Evolutionary conservation across 2,797 vertebrate genomes (phyloP).

Genomic region (Thaleichthys pacificus): DNA sequence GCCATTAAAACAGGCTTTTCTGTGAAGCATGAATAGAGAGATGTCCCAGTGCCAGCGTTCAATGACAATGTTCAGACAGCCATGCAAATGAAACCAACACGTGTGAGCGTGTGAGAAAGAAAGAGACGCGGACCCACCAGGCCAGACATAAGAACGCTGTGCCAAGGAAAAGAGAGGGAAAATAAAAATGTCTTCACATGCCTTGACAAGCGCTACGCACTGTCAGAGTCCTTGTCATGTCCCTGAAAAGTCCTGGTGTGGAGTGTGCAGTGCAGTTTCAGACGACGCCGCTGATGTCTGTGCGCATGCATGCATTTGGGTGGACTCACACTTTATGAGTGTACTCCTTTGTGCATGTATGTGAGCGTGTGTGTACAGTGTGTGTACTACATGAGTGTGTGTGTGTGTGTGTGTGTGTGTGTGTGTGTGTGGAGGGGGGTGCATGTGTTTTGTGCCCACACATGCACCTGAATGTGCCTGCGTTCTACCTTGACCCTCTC

Average conservation of each 20-base stretch:
- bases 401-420: neutral
- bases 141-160: slow-evolving; percentile 1
- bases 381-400: neutral
- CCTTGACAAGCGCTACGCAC: neutral
- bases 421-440: neutral
- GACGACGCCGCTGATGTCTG: neutral
- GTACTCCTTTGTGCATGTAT: neutral
- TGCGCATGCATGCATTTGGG: neutral
- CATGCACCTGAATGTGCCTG: neutral
- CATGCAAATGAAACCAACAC: slow-evolving; percentile 32
- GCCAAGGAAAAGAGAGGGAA: slow-evolving; percentile 12
- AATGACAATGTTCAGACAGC: slow-evolving; percentile 31
- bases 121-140: neutral
- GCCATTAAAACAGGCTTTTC: neutral
- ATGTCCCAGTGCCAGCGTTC: neutral
- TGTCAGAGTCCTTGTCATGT: slow-evolving; percentile 23
- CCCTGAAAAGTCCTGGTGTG: slow-evolving; percentile 17
- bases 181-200: slow-evolving; percentile 9
- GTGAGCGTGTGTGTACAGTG: neutral
- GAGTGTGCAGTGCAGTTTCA: neutral
- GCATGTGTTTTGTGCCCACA: neutral
- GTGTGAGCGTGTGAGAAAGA: slow-evolving; percentile 13
- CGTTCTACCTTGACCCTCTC: neutral
- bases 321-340: neutral
- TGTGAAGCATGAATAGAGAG: neutral